phyloP scores from a whole-genome alignment of 2,113 vertebrate species.

The Myodes glareolus region DNA sequence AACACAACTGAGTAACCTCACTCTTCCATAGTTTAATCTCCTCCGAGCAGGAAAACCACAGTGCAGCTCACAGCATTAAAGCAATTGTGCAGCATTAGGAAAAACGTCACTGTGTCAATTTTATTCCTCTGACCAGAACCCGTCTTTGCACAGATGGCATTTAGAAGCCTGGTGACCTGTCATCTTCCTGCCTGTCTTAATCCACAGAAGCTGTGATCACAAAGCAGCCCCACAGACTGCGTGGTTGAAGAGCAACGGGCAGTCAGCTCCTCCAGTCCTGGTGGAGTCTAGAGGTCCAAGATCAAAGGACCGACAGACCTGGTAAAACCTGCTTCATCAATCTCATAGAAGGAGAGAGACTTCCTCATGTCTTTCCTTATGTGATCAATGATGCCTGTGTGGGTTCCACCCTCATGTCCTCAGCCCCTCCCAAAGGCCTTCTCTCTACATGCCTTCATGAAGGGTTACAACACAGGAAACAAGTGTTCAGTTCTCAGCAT shows the following conservation, averaged over 20 bases:
- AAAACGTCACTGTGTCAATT: not conserved
- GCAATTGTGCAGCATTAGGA: not conserved
- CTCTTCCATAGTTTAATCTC: not conserved
- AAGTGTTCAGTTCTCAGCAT: not conserved
- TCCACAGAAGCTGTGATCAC: not conserved
- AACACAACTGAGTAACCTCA: constrained; percentile 35
- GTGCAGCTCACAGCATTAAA: not conserved
- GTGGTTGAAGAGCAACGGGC: not conserved
- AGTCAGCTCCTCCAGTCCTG: not conserved
- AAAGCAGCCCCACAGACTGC: not conserved
- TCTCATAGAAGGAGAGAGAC: not conserved
- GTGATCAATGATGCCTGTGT: not conserved
- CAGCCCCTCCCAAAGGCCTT: not conserved
- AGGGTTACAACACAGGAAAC: not conserved
- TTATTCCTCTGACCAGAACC: not conserved
- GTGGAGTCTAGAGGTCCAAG: not conserved
- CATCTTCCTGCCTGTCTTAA: not conserved
- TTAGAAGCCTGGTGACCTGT: not conserved
- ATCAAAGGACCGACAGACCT: not conserved
- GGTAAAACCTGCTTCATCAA: not conserved
- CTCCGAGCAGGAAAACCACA: not conserved
- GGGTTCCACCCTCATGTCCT: not conserved
- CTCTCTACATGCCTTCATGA: not conserved
- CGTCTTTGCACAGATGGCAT: not conserved
- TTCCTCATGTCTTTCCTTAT: not conserved